These are phyloP conservation scores for Hirtodrosophila histrioides DNA, from an alignment of 2,888 invertebrate species.

Conservation along the genomic window DNA sequence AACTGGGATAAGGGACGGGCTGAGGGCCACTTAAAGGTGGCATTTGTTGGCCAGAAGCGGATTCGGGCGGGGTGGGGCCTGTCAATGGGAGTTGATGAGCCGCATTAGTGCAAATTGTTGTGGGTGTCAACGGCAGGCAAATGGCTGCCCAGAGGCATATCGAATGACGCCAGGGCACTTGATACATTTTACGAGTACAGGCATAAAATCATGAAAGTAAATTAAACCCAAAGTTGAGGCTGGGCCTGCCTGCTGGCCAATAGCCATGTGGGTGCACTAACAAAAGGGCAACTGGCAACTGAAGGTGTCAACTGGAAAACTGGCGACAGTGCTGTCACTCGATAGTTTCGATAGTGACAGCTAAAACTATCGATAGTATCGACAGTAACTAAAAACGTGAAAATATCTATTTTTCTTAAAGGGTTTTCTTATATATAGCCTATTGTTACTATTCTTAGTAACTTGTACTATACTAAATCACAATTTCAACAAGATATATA, in stretches of 20 bases:
- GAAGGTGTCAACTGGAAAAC: conserved; percentile 40
- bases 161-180: conserved; percentile 50
- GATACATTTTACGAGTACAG: conserved; percentile 41
- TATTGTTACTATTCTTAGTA: too few species aligned
- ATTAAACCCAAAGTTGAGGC: conserved; percentile 44
- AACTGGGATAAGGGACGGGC: conserved; percentile 11
- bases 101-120: conserved; percentile 73
- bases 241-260: too few species aligned
- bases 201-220: conserved; percentile 62
- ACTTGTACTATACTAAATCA: too few species aligned
- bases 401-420: too few species aligned
- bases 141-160: conserved; percentile 20
- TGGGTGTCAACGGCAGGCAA: conserved; percentile 62
- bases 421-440: too few species aligned
- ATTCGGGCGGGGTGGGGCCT: conserved; percentile 18
- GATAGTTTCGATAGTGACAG: too few species aligned
- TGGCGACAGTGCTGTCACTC: neutral
- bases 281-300: conserved; percentile 19
- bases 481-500: too few species aligned
- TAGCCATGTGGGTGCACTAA: conserved; percentile 24
- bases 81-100: conserved; percentile 67
- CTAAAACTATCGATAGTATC: too few species aligned
- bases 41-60: conserved; percentile 4
- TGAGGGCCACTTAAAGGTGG: conserved; percentile 63
- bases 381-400: too few species aligned